These are phyloP conservation scores for Herminia tarsipennalis DNA, from an alignment of 2,888 invertebrate species.

Conservation along the genomic window DNA sequence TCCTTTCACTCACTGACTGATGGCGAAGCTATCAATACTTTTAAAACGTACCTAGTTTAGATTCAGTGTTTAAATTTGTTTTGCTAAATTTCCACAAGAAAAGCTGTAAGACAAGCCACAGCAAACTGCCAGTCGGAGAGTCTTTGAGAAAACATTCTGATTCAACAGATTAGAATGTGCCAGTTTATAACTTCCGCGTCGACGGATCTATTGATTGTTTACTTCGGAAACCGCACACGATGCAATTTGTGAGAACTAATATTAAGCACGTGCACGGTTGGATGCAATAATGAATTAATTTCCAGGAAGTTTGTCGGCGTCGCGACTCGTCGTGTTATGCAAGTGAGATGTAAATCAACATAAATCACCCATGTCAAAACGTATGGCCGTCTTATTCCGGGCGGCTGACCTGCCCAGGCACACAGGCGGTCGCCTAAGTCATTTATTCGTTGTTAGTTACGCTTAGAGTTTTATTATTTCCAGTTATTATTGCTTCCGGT, in stretches of 20 bases:
- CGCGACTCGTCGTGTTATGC: slow-evolving; percentile 39
- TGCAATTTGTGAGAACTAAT: slow-evolving; percentile 26
- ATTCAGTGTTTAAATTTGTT: too few relatives aligned
- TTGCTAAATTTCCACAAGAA: too few relatives aligned
- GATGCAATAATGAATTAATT: slow-evolving; percentile 44
- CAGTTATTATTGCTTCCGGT: too few relatives aligned
- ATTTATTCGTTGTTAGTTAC: not conserved
- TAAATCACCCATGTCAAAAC: slow-evolving; percentile 60
- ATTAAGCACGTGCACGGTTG: slow-evolving; percentile 31
- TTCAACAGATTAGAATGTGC: not conserved
- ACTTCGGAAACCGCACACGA: slow-evolving; percentile 13
- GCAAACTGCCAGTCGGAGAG: too few relatives aligned
- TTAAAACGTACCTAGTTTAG: too few relatives aligned
- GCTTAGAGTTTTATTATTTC: too few relatives aligned
- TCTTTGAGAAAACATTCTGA: too few relatives aligned
- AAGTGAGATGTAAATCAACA: slow-evolving; percentile 52
- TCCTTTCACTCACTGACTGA: too few relatives aligned
- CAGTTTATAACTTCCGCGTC: slow-evolving; percentile 12
- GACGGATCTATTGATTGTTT: slow-evolving; percentile 18
- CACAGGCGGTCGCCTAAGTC: not conserved
- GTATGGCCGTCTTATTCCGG: slow-evolving; percentile 46
- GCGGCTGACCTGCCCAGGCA: not conserved
- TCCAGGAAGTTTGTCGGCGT: slow-evolving; percentile 45
- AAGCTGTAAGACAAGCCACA: too few relatives aligned
- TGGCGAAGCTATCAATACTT: too few relatives aligned